A percentile compares a stretch with the other conserved stretches of the same genome.
Evolutionary conservation across 2,113 vertebrate genomes (phyloP).

Genomic region (Haemorhous mexicanus): DNA sequence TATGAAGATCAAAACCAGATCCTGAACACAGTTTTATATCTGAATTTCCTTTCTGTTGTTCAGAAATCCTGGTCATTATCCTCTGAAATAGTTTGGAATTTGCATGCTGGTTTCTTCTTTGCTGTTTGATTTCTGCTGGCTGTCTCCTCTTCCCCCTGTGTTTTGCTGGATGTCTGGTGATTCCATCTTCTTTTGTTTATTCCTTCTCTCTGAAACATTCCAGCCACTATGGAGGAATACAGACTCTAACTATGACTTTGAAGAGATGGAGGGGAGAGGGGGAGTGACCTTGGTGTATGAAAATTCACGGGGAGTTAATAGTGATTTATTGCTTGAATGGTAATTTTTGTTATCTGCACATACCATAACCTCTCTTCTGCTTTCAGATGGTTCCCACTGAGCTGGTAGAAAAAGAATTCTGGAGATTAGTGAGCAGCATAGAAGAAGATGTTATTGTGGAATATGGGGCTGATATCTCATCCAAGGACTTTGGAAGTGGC

Average conservation of each 20-base stretch:
- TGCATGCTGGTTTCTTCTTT: background rate
- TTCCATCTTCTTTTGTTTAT: background rate
- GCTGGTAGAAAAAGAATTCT: slow-evolving; percentile 97
- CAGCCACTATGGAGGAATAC: background rate
- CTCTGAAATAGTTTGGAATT: background rate
- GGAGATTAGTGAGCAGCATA: slow-evolving; percentile 95
- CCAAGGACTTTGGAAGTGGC: slow-evolving; percentile 95
- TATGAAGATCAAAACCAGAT: background rate
- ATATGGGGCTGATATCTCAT: slow-evolving; percentile 96
- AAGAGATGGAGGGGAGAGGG: background rate
- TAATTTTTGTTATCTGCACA: background rate
- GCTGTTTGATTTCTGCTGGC: background rate
- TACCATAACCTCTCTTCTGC: background rate
- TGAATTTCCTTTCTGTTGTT: background rate
- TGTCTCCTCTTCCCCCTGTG: background rate
- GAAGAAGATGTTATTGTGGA: slow-evolving; percentile 98
- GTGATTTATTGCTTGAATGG: background rate
- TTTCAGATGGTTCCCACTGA: slow-evolving; percentile 97
- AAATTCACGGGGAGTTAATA: background rate
- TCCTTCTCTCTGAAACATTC: background rate
- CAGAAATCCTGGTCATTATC: background rate
- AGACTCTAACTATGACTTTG: background rate
- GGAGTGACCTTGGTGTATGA: background rate
- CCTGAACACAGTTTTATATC: background rate
- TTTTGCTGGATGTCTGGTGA: background rate